Evolutionary conservation across 35 echinoderm and acorn worm genomes (phyloP), one percentile per base, ranked within the genome.

Genomic region (Ophioderma brevispina): DNA sequence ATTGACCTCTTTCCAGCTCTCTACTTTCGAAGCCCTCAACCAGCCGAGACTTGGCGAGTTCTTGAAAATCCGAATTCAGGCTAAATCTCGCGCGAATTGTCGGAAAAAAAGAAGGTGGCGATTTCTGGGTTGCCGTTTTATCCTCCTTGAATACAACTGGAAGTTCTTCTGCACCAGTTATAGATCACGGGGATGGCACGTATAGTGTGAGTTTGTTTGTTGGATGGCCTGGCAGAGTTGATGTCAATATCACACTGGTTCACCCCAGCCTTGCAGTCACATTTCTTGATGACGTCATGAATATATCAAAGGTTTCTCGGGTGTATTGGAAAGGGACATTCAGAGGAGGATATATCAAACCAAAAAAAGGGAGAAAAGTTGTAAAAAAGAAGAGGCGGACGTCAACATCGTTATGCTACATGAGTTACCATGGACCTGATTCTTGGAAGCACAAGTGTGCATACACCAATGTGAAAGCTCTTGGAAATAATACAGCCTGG

Each of bases 111-210:
- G n/a, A 46, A 46, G 87, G 87, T 36, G 75, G 76, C 40, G 87
- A 89, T 81, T 80, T 80, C 46, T 89, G 87, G 87, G 36, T 52
- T 35, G 42, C 87, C 8, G 28, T 89, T 43, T 15, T 89, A 31
- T 52, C 76, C 17, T 17, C 78, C 37, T 36, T 35, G 32, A 32
- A 19, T 32, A 40, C 33, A 17, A 41, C 36, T 49, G 78, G 38
- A 43, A 76, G 87, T 4, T 78, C 46, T 35, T 64, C 78, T 23
- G 76, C 64, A 21, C 18, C 14, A 31, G 87, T 81, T 6, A 25
- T 89, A 31, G 87, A 89, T 55, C 78, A 89, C 87, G 35, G 81
- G 19, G 81, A 89, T 19, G 87, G 87, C 1, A 80, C 87, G 1
- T 89, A 89, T 31, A 89, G 87, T 38, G 77, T 81, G 33, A 52